Base-by-base conservation (phyloP, 2,888 invertebrate genomes). In the Mellilla xanthometata region DNA sequence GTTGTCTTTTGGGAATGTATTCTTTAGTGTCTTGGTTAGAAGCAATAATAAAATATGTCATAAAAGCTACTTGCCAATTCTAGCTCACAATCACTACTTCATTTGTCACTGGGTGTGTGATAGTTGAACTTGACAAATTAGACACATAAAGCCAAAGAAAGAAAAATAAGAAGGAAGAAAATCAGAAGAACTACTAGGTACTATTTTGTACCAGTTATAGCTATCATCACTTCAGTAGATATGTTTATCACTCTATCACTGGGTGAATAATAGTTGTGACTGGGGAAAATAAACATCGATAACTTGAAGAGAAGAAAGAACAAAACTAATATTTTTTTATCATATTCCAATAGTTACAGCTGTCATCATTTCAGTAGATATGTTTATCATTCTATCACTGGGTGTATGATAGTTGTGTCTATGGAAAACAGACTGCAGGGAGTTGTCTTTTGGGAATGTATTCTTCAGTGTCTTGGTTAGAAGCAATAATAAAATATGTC, bases 381-480 rank as follows among this genome's bases (percentile, higher is more conserved):
- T 15, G 34, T 51, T 44, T 10, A 2, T 11, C 23, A 43, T 39
- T 52, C 50, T 52, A 43, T 52, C 52, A 54, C 57, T 58, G 48
- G 45, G 35, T 39, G 36, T 36, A 19, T 46, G 42, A 46, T 43
- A 42, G 45, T 39, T 32, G 19, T 11, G 7, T 8, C 15, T 34
- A 29, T 2, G 8, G n/a, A n/a, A 28, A 39, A 39, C 22, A 23
- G 3, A 35, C 4, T 39, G n/a, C n/a, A n/a, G n/a, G n/a, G n/a
- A n/a, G 39, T 33, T 41, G 40, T 8, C n/a, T 24, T 2, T 38
- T 29, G 22, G 12, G 24, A 47, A 38, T 29, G 27, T 2, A 36
- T 13, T 40, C 28, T 13, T 12, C 1, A 28, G 6, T 5, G 10
- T 34, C 12, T 26, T 31, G 2, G 31, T 6, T 5, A 0, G 12